Evolutionary conservation across 2,797 vertebrate species (phyloP).

Genomic region (Bradypus variegatus): DNA sequence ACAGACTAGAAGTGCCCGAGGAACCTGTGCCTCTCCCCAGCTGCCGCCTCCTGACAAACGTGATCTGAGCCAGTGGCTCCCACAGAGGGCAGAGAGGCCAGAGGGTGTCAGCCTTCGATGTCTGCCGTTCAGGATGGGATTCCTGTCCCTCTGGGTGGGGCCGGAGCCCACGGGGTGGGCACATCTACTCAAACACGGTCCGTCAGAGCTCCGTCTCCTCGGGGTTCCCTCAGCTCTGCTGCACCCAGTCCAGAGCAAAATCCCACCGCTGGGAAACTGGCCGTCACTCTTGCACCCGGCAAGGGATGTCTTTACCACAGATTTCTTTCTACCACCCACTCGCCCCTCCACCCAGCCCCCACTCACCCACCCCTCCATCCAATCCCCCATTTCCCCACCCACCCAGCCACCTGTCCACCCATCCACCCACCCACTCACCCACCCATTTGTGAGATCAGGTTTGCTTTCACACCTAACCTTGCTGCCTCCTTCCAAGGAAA

Average conservation of each 20-base stretch:
- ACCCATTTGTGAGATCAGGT: background rate
- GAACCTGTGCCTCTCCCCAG: background rate
- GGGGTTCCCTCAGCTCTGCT: background rate
- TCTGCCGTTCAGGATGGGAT: too few relatives aligned
- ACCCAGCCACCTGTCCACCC: too few relatives aligned
- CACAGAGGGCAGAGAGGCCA: accelerated
- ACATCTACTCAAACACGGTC: accelerated
- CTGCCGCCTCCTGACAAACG: background rate
- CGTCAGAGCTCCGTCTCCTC: background rate
- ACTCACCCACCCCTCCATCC: too few relatives aligned
- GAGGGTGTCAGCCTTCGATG: background rate
- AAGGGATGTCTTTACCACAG: background rate
- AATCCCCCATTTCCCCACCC: too few relatives aligned
- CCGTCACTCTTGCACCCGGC: background rate
- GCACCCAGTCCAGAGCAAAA: background rate
- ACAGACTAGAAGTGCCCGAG: background rate
- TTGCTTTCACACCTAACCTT: background rate
- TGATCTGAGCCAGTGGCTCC: background rate
- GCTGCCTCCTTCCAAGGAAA: background rate
- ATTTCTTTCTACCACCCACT: background rate
- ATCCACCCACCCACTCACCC: background rate
- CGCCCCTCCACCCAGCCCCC: background rate
- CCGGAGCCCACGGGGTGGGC: too few relatives aligned
- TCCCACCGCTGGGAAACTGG: background rate
- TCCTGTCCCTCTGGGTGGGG: background rate